Base-by-base conservation (phyloP, 2,797 vertebrate genomes). In the Craterocephalus amniculus region DNA sequence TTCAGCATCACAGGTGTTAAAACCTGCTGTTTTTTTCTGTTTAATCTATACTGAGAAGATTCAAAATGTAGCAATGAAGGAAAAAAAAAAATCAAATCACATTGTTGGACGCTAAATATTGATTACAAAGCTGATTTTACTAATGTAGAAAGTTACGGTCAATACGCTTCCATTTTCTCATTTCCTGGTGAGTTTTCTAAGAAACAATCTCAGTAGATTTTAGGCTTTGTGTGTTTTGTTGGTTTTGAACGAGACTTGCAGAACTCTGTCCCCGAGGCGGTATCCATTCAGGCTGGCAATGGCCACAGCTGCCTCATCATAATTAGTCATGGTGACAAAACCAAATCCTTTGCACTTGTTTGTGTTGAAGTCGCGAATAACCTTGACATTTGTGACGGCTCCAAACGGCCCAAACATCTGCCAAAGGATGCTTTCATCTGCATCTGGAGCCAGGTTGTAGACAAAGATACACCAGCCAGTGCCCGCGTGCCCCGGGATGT, bases 321-420 rank as follows among this genome's bases (percentile, higher is more conserved):
- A 99, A 95, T 99, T 99, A 85, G 98, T 99, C 98, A 99, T 99
- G 93, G 98, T 98, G 93, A 99, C 97, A 92, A 99, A 99, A 89
- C 98, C 98, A 92, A 99, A 99, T 89, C 98, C 98, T 95, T 98
- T 99, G 95, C 98, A 99, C 92, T 99, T 99, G 94, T 98, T 99
- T 90, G 98, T 99, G 93, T 97, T 98, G 88, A 99, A 99, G 93
- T 99, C 97, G 74, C 98, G 97, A 87, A 99, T 99, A 90, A 99
- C 97, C 92, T 98, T 99, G 89, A 99, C 98, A 4, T 99, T 99
- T 86, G 97, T 99, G 85, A 99, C 98, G 0, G 97, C 98, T 76
- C 98, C 98, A 2, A 99, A 99, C 8, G 97, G 98, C 81, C 98
- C 97, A 74, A 99, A 99, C 98, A 99, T 98, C 93, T 99, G 97